These are phyloP conservation scores for Troglohyphantes excavatus DNA, from an alignment of 2,888 invertebrate species.

Conservation along the genomic window DNA sequence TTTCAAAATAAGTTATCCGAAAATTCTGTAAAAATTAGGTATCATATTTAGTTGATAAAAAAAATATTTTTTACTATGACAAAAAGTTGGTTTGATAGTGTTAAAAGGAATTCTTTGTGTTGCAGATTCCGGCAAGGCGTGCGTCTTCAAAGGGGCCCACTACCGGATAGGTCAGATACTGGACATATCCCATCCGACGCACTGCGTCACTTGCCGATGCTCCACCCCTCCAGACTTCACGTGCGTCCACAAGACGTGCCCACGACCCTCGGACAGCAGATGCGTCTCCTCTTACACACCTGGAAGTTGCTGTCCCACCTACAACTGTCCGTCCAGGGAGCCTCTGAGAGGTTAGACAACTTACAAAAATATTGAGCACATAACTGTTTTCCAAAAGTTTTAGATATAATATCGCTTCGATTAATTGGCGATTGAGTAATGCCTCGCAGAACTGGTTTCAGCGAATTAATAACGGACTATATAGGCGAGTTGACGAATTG, in stretches of 20 bases:
- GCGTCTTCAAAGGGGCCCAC: conserved; percentile 31
- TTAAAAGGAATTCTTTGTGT: background rate
- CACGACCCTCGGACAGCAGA: conserved; percentile 53
- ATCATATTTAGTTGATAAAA: too few relatives aligned
- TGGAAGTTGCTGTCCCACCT: conserved; percentile 60
- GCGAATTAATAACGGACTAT: too few relatives aligned
- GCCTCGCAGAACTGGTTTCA: too few relatives aligned
- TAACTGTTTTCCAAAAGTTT: too few relatives aligned
- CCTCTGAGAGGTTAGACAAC: background rate
- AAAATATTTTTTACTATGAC: too few relatives aligned
- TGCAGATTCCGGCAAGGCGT: conserved; percentile 36
- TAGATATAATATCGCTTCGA: too few relatives aligned
- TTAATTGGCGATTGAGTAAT: too few relatives aligned
- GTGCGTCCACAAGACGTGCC: conserved; percentile 72
- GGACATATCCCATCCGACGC: conserved; percentile 60
- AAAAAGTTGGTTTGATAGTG: too few relatives aligned
- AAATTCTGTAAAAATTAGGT: too few relatives aligned
- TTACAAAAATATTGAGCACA: too few relatives aligned
- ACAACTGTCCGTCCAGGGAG: conserved; percentile 28
- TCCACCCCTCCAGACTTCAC: conserved; percentile 76
- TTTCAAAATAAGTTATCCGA: too few relatives aligned
- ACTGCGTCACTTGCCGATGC: conserved; percentile 77
- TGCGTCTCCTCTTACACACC: conserved; percentile 25
- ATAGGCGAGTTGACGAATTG: too few relatives aligned
- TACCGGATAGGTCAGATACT: conserved; percentile 50